A percentile compares a stretch with the other conserved stretches of the same genome.
Conservation (phyloP, 2,113 vertebrate genomes). For the Ceyx cyanopectus region DNA sequence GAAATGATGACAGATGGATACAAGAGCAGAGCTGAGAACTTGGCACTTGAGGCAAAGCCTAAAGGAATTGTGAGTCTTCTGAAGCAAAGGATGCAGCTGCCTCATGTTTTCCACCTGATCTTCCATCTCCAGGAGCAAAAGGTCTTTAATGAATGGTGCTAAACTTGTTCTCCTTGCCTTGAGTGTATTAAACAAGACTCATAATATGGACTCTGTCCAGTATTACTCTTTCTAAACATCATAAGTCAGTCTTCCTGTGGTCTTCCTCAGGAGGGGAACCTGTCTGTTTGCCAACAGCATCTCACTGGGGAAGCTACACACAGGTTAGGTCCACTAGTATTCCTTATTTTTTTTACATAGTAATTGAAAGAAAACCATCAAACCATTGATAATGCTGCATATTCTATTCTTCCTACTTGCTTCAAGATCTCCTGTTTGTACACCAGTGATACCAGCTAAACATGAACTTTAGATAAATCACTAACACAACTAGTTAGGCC, state of each 20-base stretch:
- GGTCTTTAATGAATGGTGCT: constrained; percentile 16
- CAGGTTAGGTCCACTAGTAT: not conserved
- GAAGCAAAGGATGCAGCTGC: constrained; percentile 44
- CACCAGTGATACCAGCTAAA: not conserved
- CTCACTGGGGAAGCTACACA: not conserved
- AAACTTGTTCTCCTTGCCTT: constrained; percentile 25
- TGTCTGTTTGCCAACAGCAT: not conserved
- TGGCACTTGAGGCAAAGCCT: constrained; percentile 43
- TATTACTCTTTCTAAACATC: constrained; percentile 2
- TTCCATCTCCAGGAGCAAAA: constrained; percentile 34
- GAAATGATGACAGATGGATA: constrained; percentile 43
- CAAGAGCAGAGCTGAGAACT: constrained; percentile 33
- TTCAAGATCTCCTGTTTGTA: not conserved
- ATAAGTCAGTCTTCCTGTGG: not conserved
- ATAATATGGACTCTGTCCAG: constrained; percentile 12
- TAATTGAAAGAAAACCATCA: not conserved
- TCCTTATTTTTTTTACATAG: not conserved
- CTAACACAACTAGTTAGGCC: not conserved
- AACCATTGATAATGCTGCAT: not conserved
- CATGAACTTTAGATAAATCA: not conserved
- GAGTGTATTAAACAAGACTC: not conserved
- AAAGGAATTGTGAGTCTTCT: constrained; percentile 47
- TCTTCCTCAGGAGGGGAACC: not conserved
- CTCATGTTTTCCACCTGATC: constrained; percentile 33
- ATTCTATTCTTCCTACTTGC: not conserved